Evolutionary conservation across 2,113 vertebrate genomes (phyloP).

Genomic region (Neodon shergylaensis): DNA sequence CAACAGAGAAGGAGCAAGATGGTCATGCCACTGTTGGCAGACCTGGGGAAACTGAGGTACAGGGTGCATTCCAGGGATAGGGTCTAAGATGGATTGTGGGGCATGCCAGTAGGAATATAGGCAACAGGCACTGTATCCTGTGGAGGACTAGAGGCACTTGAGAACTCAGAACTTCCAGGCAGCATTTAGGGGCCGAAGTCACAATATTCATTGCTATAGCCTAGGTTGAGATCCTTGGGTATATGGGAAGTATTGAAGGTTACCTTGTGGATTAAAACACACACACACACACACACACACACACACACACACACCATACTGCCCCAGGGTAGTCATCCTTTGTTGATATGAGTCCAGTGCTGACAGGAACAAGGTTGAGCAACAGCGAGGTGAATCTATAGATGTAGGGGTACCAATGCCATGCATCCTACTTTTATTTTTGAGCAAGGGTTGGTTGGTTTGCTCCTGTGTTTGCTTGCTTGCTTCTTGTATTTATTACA

Average conservation of each 20-base stretch:
- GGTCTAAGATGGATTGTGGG: background rate
- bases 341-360: background rate
- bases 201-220: background rate
- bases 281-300: background rate
- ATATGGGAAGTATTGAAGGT: background rate
- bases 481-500: background rate
- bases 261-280: background rate
- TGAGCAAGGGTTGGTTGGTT: background rate
- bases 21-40: rapidly evolving
- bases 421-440: background rate
- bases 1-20: constrained; percentile 24
- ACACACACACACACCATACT: background rate
- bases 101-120: background rate
- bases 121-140: background rate
- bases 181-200: background rate
- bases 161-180: background rate
- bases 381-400: rapidly evolving
- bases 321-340: background rate
- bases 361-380: too few relatives aligned
- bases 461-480: background rate
- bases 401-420: background rate
- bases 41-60: background rate
- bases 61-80: background rate
- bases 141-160: rapidly evolving
- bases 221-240: background rate